Evolutionary conservation across 2,888 invertebrate species (phyloP), one percentile per base, ranked within the genome.

Genomic region (Xestobium rufovillosum): DNA sequence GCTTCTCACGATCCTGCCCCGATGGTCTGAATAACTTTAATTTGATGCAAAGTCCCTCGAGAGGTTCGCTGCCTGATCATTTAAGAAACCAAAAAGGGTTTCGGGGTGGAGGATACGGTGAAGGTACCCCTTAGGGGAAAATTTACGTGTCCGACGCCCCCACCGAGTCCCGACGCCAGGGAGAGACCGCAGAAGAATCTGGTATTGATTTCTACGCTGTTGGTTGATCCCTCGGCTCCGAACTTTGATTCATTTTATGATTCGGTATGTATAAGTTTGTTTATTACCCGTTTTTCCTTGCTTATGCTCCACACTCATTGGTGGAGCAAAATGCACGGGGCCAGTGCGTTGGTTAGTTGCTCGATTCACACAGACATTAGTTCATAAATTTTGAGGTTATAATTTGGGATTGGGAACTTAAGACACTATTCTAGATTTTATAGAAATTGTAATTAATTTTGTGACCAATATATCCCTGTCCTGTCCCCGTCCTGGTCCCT

Each of bases 1-100:
- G 75, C 63, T 68, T 83, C 42, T 89, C 89, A 4, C 75, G 75
- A 49, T 91, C 91, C 0, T 90, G 89, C 57, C 90, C 91, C 0
- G 77, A 85, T 65, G 72, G 89, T 2, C 66, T 65, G 1, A 57
- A 49, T 36, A 52, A 51, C 49, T n/a, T n/a, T n/a, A 48, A 47
- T 42, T 56, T 46, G 47, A 47, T 41, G 44, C 48, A 33, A 26
- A 52, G 47, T 36, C 45, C 43, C 26, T 57, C 42, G 43, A 66
- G 45, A 48, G 64, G 67, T 3, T 80, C 80, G 0, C 63, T 80
- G 29, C 80, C 80, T 0, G 73, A 75, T 44, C 73, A 75, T 57
- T 57, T 80, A n/a, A 16, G 72, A 75, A 47, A 65, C 69, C 1
- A 64, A 66, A 35, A 64, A 66, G 38, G 67, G 74, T 31, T 70